Evolutionary conservation across 2,888 invertebrate genomes (phyloP).

Genomic region (Sclerodermus sp.): DNA sequence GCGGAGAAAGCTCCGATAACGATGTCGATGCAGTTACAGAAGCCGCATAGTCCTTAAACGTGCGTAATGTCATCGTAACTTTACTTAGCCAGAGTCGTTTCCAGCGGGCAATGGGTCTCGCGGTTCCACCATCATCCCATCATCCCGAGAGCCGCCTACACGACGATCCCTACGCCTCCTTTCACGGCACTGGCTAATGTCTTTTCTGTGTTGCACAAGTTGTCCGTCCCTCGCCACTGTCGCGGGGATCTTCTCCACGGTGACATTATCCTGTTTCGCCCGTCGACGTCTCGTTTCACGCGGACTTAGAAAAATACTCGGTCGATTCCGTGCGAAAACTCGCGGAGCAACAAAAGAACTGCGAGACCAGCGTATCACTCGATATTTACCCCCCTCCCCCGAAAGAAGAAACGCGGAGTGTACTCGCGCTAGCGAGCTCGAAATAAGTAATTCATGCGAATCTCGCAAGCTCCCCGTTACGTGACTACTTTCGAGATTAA

Average conservation of each 20-base stretch:
- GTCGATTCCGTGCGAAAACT: no score
- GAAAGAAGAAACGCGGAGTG: no score
- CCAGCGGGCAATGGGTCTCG: slow-evolving; percentile 37
- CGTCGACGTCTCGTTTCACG: no score
- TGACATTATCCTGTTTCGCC: slow-evolving; percentile 48
- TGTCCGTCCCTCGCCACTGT: slow-evolving; percentile 45
- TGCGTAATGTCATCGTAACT: slow-evolving; percentile 32
- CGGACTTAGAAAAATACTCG: no score
- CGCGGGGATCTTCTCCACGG: slow-evolving; percentile 35
- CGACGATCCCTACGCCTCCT: slow-evolving; percentile 26
- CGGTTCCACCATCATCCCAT: slow-evolving; percentile 37
- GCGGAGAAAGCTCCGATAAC: no score
- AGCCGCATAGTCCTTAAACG: slow-evolving; percentile 6
- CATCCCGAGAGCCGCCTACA: slow-evolving; percentile 23
- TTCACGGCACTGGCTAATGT: slow-evolving; percentile 51
- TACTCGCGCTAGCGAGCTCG: no score
- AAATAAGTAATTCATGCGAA: no score
- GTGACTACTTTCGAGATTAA: slow-evolving; percentile 13
- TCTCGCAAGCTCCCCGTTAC: no score
- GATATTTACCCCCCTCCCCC: no score
- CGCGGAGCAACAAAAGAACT: no score
- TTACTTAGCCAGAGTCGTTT: slow-evolving; percentile 31
- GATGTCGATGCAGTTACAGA: no score
- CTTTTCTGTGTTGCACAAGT: slow-evolving; percentile 56
- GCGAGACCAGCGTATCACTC: no score